Percentiles rank a stretch among this genome's conserved stretches.
Evolutionary conservation across 2,113 vertebrate genomes (phyloP).

Genomic region (Paramisgurnus dabryanus): DNA sequence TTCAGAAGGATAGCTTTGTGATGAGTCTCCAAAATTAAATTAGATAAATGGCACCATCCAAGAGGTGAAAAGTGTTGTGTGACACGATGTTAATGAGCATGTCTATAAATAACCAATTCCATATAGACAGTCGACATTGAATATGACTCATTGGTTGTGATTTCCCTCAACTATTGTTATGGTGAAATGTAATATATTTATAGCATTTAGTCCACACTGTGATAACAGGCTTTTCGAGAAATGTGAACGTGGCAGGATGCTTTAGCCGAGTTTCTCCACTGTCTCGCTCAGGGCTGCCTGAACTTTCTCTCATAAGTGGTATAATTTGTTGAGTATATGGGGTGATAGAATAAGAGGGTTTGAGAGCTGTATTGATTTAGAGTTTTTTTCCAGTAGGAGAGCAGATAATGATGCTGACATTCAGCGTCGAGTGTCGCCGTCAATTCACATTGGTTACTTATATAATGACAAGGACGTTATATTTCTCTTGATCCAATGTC

Average conservation of each 20-base stretch:
- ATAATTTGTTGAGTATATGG: constrained; percentile 26
- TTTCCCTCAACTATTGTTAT: constrained; percentile 15
- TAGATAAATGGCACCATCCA: constrained; percentile 35
- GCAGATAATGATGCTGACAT: constrained; percentile 32
- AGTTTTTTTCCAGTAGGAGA: background rate
- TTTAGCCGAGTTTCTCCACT: constrained; percentile 11
- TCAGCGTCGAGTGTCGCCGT: background rate
- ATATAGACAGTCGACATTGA: constrained; percentile 20
- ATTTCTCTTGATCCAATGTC: constrained; percentile 14
- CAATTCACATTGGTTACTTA: background rate
- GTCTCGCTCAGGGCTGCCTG: constrained; percentile 19
- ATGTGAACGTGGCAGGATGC: constrained; percentile 7
- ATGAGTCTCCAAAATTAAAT: constrained; percentile 30
- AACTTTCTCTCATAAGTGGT: constrained; percentile 25
- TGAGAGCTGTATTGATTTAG: constrained; percentile 17
- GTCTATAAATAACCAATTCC: constrained; percentile 38
- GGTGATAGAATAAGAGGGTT: background rate
- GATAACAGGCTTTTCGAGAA: constrained; percentile 32
- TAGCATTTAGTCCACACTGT: constrained; percentile 13
- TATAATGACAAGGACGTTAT: background rate
- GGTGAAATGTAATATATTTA: background rate
- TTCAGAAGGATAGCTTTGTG: constrained; percentile 2
- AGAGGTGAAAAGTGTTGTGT: constrained; percentile 41
- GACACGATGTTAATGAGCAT: constrained; percentile 35
- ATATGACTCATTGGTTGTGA: constrained; percentile 40